Percentiles rank a stretch among this genome's conserved stretches.
Evolutionary conservation across 1,140 invertebrate species (phyloP).

Genomic region (Neodiprion lecontei): DNA sequence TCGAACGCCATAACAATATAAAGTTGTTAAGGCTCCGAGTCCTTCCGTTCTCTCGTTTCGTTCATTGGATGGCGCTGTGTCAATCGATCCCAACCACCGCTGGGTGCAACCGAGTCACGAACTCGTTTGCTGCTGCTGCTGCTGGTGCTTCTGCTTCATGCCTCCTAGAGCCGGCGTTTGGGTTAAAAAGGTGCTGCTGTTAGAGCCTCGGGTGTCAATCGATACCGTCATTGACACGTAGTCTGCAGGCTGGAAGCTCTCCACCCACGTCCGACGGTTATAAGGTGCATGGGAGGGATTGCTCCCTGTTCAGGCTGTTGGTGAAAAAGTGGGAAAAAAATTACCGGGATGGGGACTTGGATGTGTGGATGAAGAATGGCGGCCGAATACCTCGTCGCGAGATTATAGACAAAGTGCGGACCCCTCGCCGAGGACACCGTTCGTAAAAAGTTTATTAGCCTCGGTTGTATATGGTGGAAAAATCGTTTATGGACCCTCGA

Average conservation of each 20-base stretch:
- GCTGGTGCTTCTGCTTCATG: no score
- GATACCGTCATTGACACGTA: slow-evolving; percentile 1
- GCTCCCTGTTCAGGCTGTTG: no score
- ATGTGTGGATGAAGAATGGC: not conserved
- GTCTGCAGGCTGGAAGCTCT: not conserved
- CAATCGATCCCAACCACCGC: not conserved
- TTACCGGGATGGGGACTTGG: not conserved
- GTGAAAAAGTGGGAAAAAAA: not conserved
- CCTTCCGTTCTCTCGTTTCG: not conserved
- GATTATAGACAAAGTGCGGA: no score
- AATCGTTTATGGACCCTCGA: no score
- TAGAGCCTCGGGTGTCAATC: slow-evolving; percentile 2
- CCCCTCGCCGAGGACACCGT: no score
- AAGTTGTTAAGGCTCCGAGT: no score
- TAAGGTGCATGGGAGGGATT: no score
- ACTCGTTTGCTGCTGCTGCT: not conserved
- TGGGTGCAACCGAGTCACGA: not conserved
- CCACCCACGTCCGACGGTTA: no score
- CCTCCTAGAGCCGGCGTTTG: not conserved
- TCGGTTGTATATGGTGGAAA: no score
- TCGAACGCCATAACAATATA: no score
- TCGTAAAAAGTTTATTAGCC: no score
- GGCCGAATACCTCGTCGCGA: no score
- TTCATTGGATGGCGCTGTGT: slow-evolving; percentile 4
- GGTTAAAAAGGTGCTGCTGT: not conserved